Evolutionary conservation across 1,140 invertebrate species (phyloP), one percentile per base, ranked within the genome.

Genomic region (Streblospio benedicti): DNA sequence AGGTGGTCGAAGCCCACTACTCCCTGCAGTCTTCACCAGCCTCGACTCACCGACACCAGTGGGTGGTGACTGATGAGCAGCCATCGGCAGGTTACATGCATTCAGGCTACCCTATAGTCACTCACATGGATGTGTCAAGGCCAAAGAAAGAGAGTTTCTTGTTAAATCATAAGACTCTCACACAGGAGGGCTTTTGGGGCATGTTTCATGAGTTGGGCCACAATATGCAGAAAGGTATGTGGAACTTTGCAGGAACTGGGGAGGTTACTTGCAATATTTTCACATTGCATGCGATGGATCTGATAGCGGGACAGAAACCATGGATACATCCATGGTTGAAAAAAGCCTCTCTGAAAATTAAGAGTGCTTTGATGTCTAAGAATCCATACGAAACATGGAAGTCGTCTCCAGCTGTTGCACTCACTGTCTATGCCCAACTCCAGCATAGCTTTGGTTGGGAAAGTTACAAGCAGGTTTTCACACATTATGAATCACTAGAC

Each of bases 211-310:
- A 69, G 60, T 25, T 68, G 1, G 68, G 68, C 12, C 68, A 68
- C 52, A 69, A 69, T 44, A 62, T 69, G 31, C 68, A 69, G 54
- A 31, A 51, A 30, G 1, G 14, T 6, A 18, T 44, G 6, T 69
- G 65, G 65, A 68, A 66, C 1, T 69, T 66, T 55, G 28, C 55
- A 2, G 68, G 65, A 9, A 65, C 65, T 9, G 41, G 5, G 2
- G 68, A 69, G 45, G 68, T 69, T 0, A 69, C 68, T 5, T 51
- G 53, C 28, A 69, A 68, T 41, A 64, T 69, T 27, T 69, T 69
- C 56, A 67, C 68, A 20, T 35, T 69, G 12, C 60, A 65, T 44
- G 68, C 66, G n/a, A 69, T 66, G 63, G 59, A 69, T 30, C 25
- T 35, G 16, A 47, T 69, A 16, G 51, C 57, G 27, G 35, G 59